These are phyloP conservation scores for Tetragonisca angustula DNA, from an alignment of 2,888 invertebrate species.

Conservation along the genomic window DNA sequence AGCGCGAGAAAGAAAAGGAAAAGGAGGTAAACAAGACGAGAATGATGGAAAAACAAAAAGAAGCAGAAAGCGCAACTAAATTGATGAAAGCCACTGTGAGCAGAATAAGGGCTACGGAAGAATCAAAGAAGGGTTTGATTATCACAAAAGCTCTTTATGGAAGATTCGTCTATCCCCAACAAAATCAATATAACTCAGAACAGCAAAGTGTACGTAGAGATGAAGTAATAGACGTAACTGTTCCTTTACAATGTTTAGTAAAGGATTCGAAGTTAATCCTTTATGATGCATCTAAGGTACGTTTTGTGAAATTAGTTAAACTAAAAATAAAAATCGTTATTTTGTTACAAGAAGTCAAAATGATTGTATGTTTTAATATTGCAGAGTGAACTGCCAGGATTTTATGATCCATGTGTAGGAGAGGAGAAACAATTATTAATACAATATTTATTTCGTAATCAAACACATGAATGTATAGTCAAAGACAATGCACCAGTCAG, in stretches of 20 bases:
- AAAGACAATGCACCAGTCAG: slow-evolving; percentile 92
- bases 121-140: slow-evolving; percentile 92
- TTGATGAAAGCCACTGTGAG: slow-evolving; percentile 96
- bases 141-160: slow-evolving; percentile 94
- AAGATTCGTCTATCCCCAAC: slow-evolving; percentile 85
- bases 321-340: not conserved
- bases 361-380: not conserved
- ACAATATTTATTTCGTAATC: slow-evolving; percentile 93
- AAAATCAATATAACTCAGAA: slow-evolving; percentile 70
- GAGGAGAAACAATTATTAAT: slow-evolving; percentile 95
- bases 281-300: slow-evolving; percentile 94
- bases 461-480: slow-evolving; percentile 91
- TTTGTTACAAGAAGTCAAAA: not conserved
- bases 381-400: slow-evolving; percentile 97
- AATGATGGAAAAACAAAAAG: slow-evolving; percentile 91
- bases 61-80: slow-evolving; percentile 94
- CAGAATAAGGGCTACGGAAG: slow-evolving; percentile 92
- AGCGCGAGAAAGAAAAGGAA: slow-evolving; percentile 92
- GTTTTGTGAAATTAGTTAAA: not conserved
- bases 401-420: slow-evolving; percentile 97
- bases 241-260: slow-evolving; percentile 96
- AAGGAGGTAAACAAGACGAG: slow-evolving; percentile 92
- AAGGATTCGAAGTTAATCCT: slow-evolving; percentile 95
- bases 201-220: slow-evolving; percentile 77
- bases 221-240: slow-evolving; percentile 95